Percentiles rank a stretch among this genome's conserved stretches.
phyloP scores from a whole-genome alignment of 2,888 invertebrate genomes.

The Julus scandinavius region DNA sequence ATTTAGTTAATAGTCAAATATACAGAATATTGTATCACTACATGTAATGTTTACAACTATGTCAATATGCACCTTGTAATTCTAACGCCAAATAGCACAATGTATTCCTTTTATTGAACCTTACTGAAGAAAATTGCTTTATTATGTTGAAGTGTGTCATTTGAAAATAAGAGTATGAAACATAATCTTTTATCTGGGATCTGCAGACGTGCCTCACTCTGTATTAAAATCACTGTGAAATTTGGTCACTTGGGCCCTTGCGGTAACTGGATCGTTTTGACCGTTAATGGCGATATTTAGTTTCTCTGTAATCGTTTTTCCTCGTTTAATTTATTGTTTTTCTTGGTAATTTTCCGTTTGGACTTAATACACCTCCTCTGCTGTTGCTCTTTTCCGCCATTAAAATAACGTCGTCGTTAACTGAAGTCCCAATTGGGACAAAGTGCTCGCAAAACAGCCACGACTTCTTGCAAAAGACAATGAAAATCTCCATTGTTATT shows the following conservation, averaged over 20 bases:
- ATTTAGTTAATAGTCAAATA: no score
- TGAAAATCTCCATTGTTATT: conserved; percentile 10
- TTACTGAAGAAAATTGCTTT: no score
- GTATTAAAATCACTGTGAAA: no score
- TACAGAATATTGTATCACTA: no score
- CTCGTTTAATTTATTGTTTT: conserved; percentile 13
- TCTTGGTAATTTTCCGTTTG: conserved; percentile 23
- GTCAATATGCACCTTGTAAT: no score
- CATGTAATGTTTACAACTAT: no score
- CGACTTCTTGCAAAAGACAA: conserved; percentile 12
- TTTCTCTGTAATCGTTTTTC: conserved; percentile 13
- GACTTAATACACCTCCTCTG: background rate
- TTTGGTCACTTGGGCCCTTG: background rate
- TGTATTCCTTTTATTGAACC: no score
- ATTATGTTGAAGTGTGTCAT: no score
- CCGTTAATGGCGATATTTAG: background rate
- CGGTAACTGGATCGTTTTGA: background rate
- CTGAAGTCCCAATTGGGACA: conserved; percentile 26
- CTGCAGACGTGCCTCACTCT: no score
- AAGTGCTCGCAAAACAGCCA: background rate
- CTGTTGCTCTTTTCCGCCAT: conserved; percentile 39
- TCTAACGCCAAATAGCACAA: no score
- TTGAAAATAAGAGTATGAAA: no score
- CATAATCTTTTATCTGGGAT: no score
- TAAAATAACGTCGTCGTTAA: conserved; percentile 4